Evolutionary conservation across 2,797 vertebrate genomes (phyloP), one percentile per base, ranked within the genome.

Genomic region (Pristis pectinata): DNA sequence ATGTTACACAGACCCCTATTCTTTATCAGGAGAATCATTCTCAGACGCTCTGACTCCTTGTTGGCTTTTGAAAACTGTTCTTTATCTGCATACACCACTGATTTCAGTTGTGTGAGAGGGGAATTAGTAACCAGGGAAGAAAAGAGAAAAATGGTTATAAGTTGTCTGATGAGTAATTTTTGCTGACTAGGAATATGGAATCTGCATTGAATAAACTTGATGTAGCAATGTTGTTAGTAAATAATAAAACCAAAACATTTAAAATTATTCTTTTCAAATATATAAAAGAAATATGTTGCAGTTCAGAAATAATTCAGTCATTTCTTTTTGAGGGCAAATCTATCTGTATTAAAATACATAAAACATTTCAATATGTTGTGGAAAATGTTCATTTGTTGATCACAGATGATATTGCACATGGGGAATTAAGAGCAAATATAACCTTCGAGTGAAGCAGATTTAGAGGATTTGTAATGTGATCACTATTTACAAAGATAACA

Each of bases 21-120:
- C 92, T 94, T 94, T 94, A 94, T 94, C 92, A 76, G 92, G 13
- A 93, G 70, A 27, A 94, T 94, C 92, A 76, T 76, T 94, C 92
- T 74, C 92, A 94, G 92, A 94, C 70, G 30, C 37, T 49, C 41
- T 94, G 92, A 94, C 92, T 94, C 92, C 70, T 94, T 56, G 44
- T 76, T 94, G 44, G 30, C 70, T 94, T 91, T 44, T 64, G 89
- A 24, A 92, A 92, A 67, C 89, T 37, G 64, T 74, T 94, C 64
- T 74, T 94, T 41, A 94, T 94, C 92, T 94, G 41, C 49, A 34
- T 56, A 74, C 72, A 53, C 34, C 92, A 56, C 70, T 94, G 24
- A 94, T 94, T 94, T 94, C 70, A 76, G 70, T 49, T 72, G 92
- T 74, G 41, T 30, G 44, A 53, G 15, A 53, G 37, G 44, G 5